phyloP scores from a whole-genome alignment of 2,113 vertebrate genomes.

The Tichodroma muraria region DNA sequence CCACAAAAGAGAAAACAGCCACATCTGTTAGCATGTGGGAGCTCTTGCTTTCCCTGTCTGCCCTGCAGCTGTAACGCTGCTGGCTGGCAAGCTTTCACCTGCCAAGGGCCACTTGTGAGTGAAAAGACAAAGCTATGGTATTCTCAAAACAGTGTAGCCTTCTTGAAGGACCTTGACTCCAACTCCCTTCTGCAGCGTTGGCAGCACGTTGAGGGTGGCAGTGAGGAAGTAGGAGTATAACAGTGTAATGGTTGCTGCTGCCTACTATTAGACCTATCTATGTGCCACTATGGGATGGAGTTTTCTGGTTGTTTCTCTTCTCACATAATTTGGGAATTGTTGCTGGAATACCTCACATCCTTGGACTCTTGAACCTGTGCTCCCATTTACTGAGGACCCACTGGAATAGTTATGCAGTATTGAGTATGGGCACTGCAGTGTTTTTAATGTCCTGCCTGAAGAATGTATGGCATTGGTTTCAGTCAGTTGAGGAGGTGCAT shows the following conservation, averaged over 20 bases:
- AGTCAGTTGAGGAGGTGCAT: not conserved
- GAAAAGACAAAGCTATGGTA: not conserved
- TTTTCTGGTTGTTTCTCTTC: not conserved
- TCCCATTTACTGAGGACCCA: not conserved
- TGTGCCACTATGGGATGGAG: fast-evolving
- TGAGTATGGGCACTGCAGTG: fast-evolving
- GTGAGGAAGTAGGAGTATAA: not conserved
- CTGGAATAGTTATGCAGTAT: not conserved
- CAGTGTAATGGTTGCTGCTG: not conserved
- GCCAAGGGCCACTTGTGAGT: not conserved
- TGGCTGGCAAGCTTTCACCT: not conserved
- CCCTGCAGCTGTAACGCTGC: not conserved
- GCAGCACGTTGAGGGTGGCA: not conserved
- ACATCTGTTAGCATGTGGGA: not conserved
- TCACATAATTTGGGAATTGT: not conserved
- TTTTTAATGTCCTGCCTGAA: not conserved
- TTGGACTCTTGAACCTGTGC: not conserved
- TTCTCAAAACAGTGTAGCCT: not conserved
- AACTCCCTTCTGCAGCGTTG: not conserved
- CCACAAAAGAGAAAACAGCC: not conserved
- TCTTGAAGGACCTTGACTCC: not conserved
- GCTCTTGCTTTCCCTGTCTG: not conserved
- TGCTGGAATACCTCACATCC: not conserved
- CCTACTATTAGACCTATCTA: not conserved
- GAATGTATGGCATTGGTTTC: not conserved